phyloP scores from a whole-genome alignment of 92 coral and sea anemone genomes.

The Bergia sp. region DNA sequence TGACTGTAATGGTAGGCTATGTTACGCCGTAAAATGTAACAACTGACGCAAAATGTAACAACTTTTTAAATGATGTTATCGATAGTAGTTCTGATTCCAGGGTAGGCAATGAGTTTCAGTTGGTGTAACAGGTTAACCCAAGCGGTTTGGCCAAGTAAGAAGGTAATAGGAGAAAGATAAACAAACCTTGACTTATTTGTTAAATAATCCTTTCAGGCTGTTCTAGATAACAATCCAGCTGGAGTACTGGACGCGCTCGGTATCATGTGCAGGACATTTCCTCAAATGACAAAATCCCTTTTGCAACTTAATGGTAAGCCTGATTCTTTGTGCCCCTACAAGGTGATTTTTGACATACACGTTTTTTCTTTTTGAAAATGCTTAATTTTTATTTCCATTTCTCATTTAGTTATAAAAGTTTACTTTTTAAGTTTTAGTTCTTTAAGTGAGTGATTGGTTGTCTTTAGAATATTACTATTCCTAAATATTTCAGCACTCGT shows the following conservation, averaged over 20 bases:
- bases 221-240: slow-evolving; percentile 40
- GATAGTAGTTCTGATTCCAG: no score
- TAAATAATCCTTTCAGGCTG: slow-evolving; percentile 58
- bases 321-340: not conserved
- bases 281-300: slow-evolving; percentile 55
- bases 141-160: no score
- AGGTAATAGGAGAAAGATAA: no score
- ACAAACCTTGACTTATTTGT: not conserved
- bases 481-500: not conserved
- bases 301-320: slow-evolving; percentile 60
- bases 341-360: not conserved
- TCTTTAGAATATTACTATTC: not conserved
- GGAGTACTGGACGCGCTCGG: slow-evolving; percentile 51
- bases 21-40: no score
- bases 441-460: not conserved
- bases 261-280: slow-evolving; percentile 39
- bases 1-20: no score
- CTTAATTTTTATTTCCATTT: not conserved
- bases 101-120: no score
- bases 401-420: not conserved
- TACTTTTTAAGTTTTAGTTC: not conserved
- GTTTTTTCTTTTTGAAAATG: no score
- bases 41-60: no score
- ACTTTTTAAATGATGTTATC: no score
- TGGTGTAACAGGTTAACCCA: no score